phyloP scores from a whole-genome alignment of 2,888 invertebrate species.

The Drosophila mettleri region DNA sequence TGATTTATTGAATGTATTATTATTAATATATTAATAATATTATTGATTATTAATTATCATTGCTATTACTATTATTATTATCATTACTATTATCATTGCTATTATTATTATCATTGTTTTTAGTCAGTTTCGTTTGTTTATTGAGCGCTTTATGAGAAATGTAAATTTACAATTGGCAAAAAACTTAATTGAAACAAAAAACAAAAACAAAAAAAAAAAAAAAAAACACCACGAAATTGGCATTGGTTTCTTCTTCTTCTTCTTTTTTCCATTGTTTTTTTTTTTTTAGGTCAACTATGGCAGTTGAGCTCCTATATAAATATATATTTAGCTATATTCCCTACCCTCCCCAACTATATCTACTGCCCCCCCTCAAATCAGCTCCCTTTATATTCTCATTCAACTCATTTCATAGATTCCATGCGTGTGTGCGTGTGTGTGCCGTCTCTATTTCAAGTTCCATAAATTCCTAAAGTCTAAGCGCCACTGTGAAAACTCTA shows the following conservation, averaged over 20 bases:
- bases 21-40: slow-evolving; percentile 1
- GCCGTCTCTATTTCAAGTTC: background rate
- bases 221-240: slow-evolving; percentile 66
- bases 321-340: background rate
- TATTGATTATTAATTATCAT: background rate
- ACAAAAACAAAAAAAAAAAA: background rate
- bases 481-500: background rate
- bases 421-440: background rate
- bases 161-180: slow-evolving; percentile 28
- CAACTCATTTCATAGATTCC: background rate
- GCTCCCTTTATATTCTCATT: no score
- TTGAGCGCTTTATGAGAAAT: slow-evolving; percentile 32
- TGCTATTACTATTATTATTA: background rate
- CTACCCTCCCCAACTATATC: background rate
- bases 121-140: background rate
- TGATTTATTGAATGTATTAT: slow-evolving; percentile 10
- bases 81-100: background rate
- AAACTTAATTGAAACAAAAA: slow-evolving; percentile 4
- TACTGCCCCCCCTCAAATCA: no score
- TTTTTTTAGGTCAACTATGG: slow-evolving; percentile 28
- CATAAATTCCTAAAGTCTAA: background rate
- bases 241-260: slow-evolving; percentile 48
- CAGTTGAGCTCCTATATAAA: slow-evolving; percentile 10
- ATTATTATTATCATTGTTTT: background rate
- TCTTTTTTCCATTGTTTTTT: background rate